These are phyloP conservation scores for Orestias chungarensis DNA, from an alignment of 2,797 vertebrate genomes.

Conservation along the genomic window DNA sequence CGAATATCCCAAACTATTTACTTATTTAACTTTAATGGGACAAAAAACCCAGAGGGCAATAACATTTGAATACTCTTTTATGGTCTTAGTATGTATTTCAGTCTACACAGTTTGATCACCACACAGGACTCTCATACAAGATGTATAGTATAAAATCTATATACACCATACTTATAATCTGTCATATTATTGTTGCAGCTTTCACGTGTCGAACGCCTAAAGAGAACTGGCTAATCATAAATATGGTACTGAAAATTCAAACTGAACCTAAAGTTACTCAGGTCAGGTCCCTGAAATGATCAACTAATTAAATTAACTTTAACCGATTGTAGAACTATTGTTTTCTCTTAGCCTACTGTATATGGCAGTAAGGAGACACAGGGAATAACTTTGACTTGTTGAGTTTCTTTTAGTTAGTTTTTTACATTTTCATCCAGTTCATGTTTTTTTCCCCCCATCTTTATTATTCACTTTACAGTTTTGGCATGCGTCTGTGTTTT, in stretches of 20 bases:
- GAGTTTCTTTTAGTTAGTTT: not conserved
- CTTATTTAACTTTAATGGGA: too few relatives aligned
- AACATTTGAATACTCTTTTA: not conserved
- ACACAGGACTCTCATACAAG: too few relatives aligned
- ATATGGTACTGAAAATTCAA: not conserved
- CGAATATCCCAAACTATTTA: not conserved
- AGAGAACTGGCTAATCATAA: too few relatives aligned
- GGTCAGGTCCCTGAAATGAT: not conserved
- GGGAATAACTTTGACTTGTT: not conserved
- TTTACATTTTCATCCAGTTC: not conserved
- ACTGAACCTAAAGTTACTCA: not conserved
- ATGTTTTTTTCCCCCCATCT: slow-evolving; percentile 1
- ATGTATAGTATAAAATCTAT: too few relatives aligned
- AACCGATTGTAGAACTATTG: not conserved
- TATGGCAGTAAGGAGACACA: not conserved
- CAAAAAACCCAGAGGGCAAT: not conserved
- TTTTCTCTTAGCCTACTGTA: not conserved
- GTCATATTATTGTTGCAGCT: not conserved
- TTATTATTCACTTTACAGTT: not conserved
- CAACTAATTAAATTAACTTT: not conserved
- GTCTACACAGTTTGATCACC: not conserved
- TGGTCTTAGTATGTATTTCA: not conserved
- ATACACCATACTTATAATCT: too few relatives aligned
- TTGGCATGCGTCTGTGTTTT: not conserved
- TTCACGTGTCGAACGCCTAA: not conserved